Conservation (phyloP, 2,113 vertebrate genomes). For the Corythoichthys intestinalis region DNA sequence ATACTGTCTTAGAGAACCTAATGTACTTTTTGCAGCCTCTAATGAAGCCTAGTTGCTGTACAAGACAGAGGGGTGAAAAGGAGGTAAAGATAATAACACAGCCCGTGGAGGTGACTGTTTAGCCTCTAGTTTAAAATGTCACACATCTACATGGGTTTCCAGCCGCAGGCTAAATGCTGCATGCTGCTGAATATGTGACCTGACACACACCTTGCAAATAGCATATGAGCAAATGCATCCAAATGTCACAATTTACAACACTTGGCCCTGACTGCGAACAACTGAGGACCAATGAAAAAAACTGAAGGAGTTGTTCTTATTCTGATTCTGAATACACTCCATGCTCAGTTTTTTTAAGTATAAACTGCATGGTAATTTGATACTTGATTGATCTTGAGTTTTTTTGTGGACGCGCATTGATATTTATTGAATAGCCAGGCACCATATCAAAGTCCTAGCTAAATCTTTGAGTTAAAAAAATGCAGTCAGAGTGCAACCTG, state of each 20-base stretch:
- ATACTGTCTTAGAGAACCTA: conserved; percentile 54
- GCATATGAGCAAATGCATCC: not conserved
- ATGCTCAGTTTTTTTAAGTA: too few species aligned
- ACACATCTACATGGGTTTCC: not conserved
- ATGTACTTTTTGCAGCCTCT: conserved; percentile 40
- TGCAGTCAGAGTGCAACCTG: too few species aligned
- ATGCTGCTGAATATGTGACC: not conserved
- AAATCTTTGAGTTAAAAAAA: too few species aligned
- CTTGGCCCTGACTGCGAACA: not conserved
- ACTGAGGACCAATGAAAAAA: not conserved
- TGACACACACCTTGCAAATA: not conserved
- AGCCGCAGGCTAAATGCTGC: not conserved
- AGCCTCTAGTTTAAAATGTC: not conserved
- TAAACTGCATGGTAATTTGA: too few species aligned
- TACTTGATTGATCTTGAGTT: too few species aligned
- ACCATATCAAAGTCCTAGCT: too few species aligned
- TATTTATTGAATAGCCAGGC: too few species aligned
- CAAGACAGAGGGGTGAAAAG: conserved; percentile 9
- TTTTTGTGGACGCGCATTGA: too few species aligned
- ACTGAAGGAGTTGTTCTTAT: too few species aligned
- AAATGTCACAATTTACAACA: not conserved
- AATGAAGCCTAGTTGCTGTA: conserved; percentile 43
- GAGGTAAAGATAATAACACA: not conserved
- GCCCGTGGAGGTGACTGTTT: not conserved
- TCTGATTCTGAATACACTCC: too few species aligned